Conservation (phyloP, 2,888 invertebrate genomes). For the Laothoe populi region DNA sequence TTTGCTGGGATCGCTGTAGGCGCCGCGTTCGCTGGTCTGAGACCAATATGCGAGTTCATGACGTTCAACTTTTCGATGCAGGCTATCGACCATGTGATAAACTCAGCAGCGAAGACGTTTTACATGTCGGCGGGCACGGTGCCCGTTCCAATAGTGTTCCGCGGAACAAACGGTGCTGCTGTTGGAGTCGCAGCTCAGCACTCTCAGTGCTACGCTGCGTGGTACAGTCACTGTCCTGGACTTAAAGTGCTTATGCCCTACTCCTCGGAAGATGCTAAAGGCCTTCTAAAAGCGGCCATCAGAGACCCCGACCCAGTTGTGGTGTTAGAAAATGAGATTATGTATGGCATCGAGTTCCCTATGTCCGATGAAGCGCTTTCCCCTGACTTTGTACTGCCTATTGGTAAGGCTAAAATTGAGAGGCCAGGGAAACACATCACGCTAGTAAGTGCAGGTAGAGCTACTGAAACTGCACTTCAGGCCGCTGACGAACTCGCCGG, state of each 20-base stretch:
- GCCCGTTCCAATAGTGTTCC: constrained; percentile 97
- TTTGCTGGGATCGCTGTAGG: constrained; percentile 98
- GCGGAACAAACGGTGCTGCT: constrained; percentile 98
- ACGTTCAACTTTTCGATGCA: constrained; percentile 99
- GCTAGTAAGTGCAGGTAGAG: constrained; percentile 94
- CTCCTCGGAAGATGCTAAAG: constrained; percentile 95
- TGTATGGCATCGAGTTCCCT: constrained; percentile 95
- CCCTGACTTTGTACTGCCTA: constrained; percentile 95
- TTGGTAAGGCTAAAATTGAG: constrained; percentile 96
- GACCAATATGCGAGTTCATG: constrained; percentile 99
- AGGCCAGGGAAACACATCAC: constrained; percentile 93
- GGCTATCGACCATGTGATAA: constrained; percentile 97
- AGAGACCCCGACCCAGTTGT: constrained; percentile 98
- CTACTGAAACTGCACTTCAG: constrained; percentile 92
- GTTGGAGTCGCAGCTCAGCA: constrained; percentile 98
- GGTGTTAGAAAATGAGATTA: constrained; percentile 96
- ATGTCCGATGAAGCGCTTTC: constrained; percentile 95
- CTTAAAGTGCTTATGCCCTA: constrained; percentile 97
- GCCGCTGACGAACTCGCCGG: constrained; percentile 95
- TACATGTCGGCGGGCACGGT: constrained; percentile 98
- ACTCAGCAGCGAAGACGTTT: constrained; percentile 97
- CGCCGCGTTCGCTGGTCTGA: constrained; percentile 95
- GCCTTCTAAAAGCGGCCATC: constrained; percentile 96
- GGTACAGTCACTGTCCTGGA: constrained; percentile 98
- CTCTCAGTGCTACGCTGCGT: constrained; percentile 98